phyloP scores from a whole-genome alignment of 2,113 vertebrate genomes.

The Trematocara nigrifrons region DNA sequence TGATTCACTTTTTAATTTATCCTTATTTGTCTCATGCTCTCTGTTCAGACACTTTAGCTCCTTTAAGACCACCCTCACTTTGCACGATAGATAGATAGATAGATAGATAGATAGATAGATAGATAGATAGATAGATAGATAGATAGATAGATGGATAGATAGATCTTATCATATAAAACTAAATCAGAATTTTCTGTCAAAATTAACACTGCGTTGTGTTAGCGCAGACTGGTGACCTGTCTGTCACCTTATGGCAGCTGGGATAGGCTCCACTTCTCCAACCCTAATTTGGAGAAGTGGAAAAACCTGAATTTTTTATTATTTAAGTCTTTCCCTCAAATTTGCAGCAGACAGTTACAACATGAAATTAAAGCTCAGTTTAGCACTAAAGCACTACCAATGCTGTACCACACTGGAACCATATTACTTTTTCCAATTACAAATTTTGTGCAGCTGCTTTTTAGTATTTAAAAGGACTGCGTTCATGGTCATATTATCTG shows the following conservation, averaged over 20 bases:
- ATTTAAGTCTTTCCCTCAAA: neutral
- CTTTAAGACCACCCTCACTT: neutral
- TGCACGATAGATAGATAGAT: neutral
- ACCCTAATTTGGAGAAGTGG: neutral
- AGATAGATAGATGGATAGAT: neutral
- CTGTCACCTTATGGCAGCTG: neutral
- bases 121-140: neutral
- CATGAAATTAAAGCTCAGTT: neutral
- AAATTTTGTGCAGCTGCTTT: neutral
- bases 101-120: neutral
- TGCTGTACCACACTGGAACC: neutral
- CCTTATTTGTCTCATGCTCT: neutral
- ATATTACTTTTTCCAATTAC: neutral
- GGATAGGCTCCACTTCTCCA: neutral
- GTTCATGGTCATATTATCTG: neutral
- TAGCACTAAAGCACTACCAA: neutral
- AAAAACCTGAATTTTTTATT: neutral
- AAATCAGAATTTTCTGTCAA: neutral
- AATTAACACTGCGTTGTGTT: neutral
- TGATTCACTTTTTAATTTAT: neutral
- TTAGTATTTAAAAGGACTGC: neutral
- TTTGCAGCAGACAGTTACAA: neutral
- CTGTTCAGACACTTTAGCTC: neutral
- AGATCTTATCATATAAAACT: neutral
- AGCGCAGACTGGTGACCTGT: neutral